These are phyloP conservation scores for Leptopilina myrica DNA, from an alignment of 2,888 invertebrate species.

Conservation along the genomic window DNA sequence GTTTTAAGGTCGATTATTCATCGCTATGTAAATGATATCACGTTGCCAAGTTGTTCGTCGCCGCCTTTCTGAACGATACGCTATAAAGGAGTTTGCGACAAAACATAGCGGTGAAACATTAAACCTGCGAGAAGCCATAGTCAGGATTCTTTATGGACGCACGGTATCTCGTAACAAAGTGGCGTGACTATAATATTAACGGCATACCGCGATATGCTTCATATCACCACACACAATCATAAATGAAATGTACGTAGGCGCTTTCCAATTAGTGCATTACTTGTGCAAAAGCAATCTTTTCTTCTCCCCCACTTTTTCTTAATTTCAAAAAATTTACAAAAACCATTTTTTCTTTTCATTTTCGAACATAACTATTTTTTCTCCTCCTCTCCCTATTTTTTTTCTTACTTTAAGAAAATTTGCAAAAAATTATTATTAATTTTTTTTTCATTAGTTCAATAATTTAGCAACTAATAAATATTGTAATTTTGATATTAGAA, in stretches of 20 bases:
- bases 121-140: conserved; percentile 52
- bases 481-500: too few species aligned
- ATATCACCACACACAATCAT: conserved; percentile 41
- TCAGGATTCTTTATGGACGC: conserved; percentile 50
- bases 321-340: too few species aligned
- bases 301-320: not conserved
- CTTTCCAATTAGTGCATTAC: conserved; percentile 33
- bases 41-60: conserved; percentile 26
- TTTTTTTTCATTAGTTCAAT: too few species aligned
- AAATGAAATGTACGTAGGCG: conserved; percentile 34
- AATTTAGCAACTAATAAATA: too few species aligned
- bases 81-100: conserved; percentile 52
- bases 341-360: too few species aligned
- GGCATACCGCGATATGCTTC: conserved; percentile 38
- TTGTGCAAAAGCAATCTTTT: conserved; percentile 1
- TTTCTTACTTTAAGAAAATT: too few species aligned
- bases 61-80: conserved; percentile 36
- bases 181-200: conserved; percentile 52
- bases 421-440: too few species aligned
- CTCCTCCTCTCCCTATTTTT: too few species aligned
- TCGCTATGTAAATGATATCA: conserved; percentile 29
- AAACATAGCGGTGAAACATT: conserved; percentile 55
- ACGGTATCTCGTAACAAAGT: conserved; percentile 53
- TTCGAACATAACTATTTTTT: too few species aligned
- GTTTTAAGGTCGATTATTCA: conserved; percentile 29